phyloP scores from a whole-genome alignment of 1,140 invertebrate species.

The Leptopilina boulardi region DNA sequence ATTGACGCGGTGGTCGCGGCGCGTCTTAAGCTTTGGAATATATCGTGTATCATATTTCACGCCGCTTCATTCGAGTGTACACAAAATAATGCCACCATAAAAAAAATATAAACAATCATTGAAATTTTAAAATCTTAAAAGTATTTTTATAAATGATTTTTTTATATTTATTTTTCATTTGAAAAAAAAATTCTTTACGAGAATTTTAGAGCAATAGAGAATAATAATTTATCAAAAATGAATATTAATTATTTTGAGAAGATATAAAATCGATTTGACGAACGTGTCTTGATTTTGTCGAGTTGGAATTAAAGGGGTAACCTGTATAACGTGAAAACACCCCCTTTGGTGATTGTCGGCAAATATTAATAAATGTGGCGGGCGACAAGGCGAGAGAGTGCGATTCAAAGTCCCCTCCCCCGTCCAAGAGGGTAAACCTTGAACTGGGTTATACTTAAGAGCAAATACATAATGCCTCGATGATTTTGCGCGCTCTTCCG shows the following conservation, averaged over 20 bases:
- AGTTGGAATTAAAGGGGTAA: conserved; percentile 71
- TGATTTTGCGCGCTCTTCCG: conserved; percentile 69
- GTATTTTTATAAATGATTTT: too few species aligned
- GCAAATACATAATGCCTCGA: conserved; percentile 76
- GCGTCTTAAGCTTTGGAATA: conserved; percentile 46
- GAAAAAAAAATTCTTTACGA: not conserved
- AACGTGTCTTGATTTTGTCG: conserved; percentile 67
- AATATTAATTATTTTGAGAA: conserved; percentile 37
- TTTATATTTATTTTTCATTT: not conserved
- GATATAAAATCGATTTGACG: conserved; percentile 48
- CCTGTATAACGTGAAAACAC: conserved; percentile 45
- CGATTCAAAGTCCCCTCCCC: conserved; percentile 63
- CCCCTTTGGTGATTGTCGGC: conserved; percentile 74
- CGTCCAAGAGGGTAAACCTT: conserved; percentile 65
- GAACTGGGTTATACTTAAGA: conserved; percentile 73
- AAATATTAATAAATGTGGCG: conserved; percentile 75
- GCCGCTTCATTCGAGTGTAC: conserved; percentile 45
- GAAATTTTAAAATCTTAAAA: not conserved
- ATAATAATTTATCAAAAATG: not conserved
- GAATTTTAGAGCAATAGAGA: not conserved
- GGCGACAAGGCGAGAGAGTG: conserved; percentile 59
- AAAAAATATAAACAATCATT: not conserved
- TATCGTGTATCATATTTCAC: conserved; percentile 62
- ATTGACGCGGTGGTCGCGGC: conserved; percentile 45
- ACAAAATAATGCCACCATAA: conserved; percentile 24